Evolutionary conservation across 2,113 vertebrate species (phyloP), one percentile per base, ranked within the genome.

Genomic region (Lophura nycthemera): DNA sequence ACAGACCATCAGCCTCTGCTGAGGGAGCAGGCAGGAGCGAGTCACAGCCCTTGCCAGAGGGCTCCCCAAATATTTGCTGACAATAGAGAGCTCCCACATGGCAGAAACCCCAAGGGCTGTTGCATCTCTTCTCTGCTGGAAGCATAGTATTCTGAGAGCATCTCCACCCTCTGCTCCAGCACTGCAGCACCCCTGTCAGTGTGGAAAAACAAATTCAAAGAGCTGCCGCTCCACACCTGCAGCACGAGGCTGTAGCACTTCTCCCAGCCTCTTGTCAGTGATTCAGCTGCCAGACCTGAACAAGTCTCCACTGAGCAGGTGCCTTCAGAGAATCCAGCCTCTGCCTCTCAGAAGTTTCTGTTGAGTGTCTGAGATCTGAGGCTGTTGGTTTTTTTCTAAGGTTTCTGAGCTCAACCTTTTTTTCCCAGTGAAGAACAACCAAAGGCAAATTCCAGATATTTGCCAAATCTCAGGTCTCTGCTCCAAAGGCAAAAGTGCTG

Each of bases 301-400:
- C 86, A 71, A 78, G 65, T 73, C 79, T 90, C 69, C 52, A 36
- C 92, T 71, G 85, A 92, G 57, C 38, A 81, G 76, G 47, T 34
- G 43, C 48, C 76, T 97, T 92, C 83, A 92, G 69, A 95, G 87
- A 78, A 95, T 75, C 89, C 69, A 78, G 75, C 57, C 86, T 75
- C 65, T 74, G 80, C 73, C 52, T 90, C 82, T 60, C 52, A 92
- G 86, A 93, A 88, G 69, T 81, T 80, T 92, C 79, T 83, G 27
- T 57, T 77, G 45, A 77, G 47, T 45, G 6, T 38, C 50, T 93
- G 90, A 91, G 80, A 82, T 92, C 86, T 83, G 83, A 97, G 32
- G 50, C 40, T 64, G 61, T 64, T 40, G 61, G 6, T 82, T 88
- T 89, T 92, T 86, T 32, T 11, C 36, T 67, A n/a, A 67, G 54